Base-by-base conservation (phyloP, 2,888 invertebrate genomes). In the Odontomyia ornata region DNA sequence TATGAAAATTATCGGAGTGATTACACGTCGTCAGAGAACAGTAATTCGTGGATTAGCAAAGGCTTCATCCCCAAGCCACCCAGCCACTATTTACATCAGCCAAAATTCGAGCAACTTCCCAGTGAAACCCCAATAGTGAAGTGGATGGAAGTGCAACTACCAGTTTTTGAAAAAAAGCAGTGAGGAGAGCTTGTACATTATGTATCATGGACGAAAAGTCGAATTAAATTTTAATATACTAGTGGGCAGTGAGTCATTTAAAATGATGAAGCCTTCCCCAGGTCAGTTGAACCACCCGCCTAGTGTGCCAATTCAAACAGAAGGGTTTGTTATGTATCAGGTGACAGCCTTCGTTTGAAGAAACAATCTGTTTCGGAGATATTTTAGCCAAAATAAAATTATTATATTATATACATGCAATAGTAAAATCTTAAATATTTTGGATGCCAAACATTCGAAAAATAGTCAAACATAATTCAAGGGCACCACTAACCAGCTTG, bases 201-300 rank as follows among this genome's bases (percentile, higher is more conserved):
- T 86, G 1, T 86, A 84, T 69, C 83, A 82, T 0, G 85, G 84
- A 0, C 81, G 83, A 3, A 81, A 81, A 21, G 86, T 85, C 0
- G 81, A 84, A 67, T 81, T 85, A 75, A 80, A 86, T 21, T 77
- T 85, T 23, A 86, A 86, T 71, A 84, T 85, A 0, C 83, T 85
- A 84, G 79, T 85, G 46, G 84, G 83, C 23, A 77, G 79, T 0
- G 80, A 81, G n/a, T 81, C 83, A 28, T 86, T 85, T 82, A 84
- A 83, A 46, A 85, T 86, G 85, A 83, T 84, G 78, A 86, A 86
- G 73, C 85, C 85, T 2, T 84, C 85, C 75, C 86, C 85, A 0
- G 86, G 86, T 0, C 84, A 86, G 76, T 80, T 84, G 0, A 81
- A 86, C 3, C 84, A 84, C 79, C 86, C 86, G n/a, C 86, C 86